Evolutionary conservation across 2,888 invertebrate genomes (phyloP).

Genomic region (Hylaea fasciaria): DNA sequence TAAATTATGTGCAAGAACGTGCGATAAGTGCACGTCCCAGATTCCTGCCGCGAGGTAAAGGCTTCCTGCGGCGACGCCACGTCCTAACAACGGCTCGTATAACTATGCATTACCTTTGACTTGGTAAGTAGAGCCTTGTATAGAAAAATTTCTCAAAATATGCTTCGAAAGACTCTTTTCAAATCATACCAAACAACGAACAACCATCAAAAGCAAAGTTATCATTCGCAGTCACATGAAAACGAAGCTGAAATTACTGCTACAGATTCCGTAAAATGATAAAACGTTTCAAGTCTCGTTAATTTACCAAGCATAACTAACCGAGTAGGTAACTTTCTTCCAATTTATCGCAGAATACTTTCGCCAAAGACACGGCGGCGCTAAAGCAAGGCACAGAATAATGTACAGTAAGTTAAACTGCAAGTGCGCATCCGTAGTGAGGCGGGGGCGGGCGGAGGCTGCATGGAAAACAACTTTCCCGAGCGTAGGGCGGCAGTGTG

Average conservation of each 20-base stretch:
- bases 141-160: too few species aligned
- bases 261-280: constrained; percentile 2
- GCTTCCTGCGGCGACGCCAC: constrained; percentile 46
- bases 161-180: too few species aligned
- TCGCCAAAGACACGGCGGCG: constrained; percentile 23
- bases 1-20: constrained; percentile 39
- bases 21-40: constrained; percentile 47
- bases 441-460: constrained; percentile 71
- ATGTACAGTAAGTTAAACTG: constrained; percentile 58
- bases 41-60: constrained; percentile 46
- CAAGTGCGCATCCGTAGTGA: constrained; percentile 71
- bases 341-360: constrained; percentile 19
- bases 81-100: constrained; percentile 25
- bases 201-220: too few species aligned
- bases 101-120: constrained; percentile 4
- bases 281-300: constrained; percentile 24
- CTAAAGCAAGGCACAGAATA: constrained; percentile 16
- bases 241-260: constrained; percentile 7
- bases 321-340: constrained; percentile 22
- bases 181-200: too few species aligned
- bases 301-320: constrained; percentile 21
- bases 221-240: too few species aligned
- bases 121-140: too few species aligned
- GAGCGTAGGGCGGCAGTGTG: constrained; percentile 72
- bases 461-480: constrained; percentile 69